phyloP scores from a whole-genome alignment of 1,140 invertebrate genomes.

The Mylabris phalerata region DNA sequence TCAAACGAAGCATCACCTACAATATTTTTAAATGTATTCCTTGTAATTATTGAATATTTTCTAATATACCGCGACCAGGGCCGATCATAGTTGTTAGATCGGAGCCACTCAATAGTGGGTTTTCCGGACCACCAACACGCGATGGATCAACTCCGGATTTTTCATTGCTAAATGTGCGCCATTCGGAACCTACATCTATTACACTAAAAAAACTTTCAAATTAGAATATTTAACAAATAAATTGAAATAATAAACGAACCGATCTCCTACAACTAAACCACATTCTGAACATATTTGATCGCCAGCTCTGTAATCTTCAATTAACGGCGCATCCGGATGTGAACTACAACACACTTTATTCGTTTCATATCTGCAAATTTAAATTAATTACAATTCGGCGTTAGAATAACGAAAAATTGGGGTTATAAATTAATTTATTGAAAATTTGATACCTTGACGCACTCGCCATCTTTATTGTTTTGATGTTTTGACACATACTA shows the following conservation, averaged over 20 bases:
- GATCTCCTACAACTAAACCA: slow-evolving; percentile 97
- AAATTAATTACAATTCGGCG: slow-evolving; percentile 23
- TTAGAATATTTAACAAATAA: slow-evolving; percentile 1
- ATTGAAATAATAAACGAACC: slow-evolving; percentile 50
- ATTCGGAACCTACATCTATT: slow-evolving; percentile 99
- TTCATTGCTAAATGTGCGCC: slow-evolving; percentile 99
- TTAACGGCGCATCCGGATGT: slow-evolving; percentile 91
- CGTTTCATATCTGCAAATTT: slow-evolving; percentile 53
- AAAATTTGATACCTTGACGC: neutral
- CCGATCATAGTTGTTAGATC: slow-evolving; percentile 98
- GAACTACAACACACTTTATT: slow-evolving; percentile 83
- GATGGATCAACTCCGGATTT: slow-evolving; percentile 94
- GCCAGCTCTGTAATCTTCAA: slow-evolving; percentile 97
- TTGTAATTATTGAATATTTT: neutral
- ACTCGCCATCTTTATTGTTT: slow-evolving; percentile 6
- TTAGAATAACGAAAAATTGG: slow-evolving; percentile 1
- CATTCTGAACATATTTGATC: slow-evolving; percentile 99
- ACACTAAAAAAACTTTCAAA: slow-evolving; percentile 57
- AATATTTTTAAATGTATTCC: slow-evolving; percentile 1
- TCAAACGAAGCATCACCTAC: slow-evolving; percentile 58
- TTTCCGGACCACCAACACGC: slow-evolving; percentile 96
- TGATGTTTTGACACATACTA: neutral
- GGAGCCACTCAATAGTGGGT: slow-evolving; percentile 89
- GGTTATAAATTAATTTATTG: neutral
- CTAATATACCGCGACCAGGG: slow-evolving; percentile 59